Evolutionary conservation across 2,797 vertebrate species (phyloP), one percentile per base, ranked within the genome.

Genomic region (Sciurus carolinensis): DNA sequence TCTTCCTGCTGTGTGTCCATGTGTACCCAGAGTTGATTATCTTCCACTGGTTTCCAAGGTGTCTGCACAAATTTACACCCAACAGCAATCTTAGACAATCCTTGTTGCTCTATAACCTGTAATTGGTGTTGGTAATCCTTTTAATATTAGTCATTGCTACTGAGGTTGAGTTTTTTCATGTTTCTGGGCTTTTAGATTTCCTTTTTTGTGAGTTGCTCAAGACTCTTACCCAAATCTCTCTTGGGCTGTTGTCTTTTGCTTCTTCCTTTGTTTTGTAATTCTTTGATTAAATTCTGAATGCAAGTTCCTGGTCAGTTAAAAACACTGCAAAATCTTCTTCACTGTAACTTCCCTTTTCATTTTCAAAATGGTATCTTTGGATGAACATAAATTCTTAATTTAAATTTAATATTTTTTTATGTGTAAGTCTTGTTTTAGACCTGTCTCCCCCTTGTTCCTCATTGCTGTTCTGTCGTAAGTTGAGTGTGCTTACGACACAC

Each of bases 151-250:
- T 6, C 71, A 18, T 50, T 92, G 73, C 59, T 94, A 81, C 80
- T 50, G 50, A 66, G 11, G 26, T 20, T 71, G 36, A 82, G 22
- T 76, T 15, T 88, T 90, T 77, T 92, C 33, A 11, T 26, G 47
- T 94, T 80, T 87, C 20, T 82, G 39, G 62, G 69, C 66, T 94
- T 92, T 94, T 54, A 39, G 22, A 59, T 77, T 92, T 95, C 85
- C 86, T 95, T 79, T 92, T 96, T 52, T 62, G 50, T 92, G 66
- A 92, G 57, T 77, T 81, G 22, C 79, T 91, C 18, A 76, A 89
- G 57, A 54, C 52, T 76, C 81, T 96, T 96, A 62, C 67, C 12
- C 86, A 95, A 59, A 95, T 96, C 94, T 90, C 69, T 90, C 72
- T 22, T 69, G 15, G 5, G 30, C 82, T 87, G 44, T 87, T 81